Evolutionary conservation across 2,113 vertebrate genomes (phyloP).

Genomic region (Pipra filicauda): DNA sequence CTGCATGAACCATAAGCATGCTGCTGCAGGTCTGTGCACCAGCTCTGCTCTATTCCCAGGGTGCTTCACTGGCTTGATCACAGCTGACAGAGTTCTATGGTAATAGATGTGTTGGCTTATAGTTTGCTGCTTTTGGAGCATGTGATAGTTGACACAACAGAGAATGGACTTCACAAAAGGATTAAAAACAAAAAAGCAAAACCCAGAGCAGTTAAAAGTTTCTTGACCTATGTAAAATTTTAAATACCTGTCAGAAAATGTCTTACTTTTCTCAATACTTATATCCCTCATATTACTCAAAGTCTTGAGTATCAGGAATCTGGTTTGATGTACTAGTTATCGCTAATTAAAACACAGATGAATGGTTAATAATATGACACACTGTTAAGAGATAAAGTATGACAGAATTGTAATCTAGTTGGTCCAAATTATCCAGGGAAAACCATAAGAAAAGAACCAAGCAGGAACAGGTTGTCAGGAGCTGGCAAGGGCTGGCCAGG

Average conservation of each 20-base stretch:
- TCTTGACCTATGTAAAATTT: not conserved
- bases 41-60: not conserved
- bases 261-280: not conserved
- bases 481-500: not conserved
- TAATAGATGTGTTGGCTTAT: not conserved
- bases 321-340: not conserved
- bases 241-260: not conserved
- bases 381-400: not conserved
- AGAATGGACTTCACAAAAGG: not conserved
- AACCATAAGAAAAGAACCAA: not conserved
- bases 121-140: not conserved
- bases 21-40: rapidly evolving
- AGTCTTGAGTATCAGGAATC: not conserved
- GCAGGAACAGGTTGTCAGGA: not conserved
- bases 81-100: not conserved
- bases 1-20: rapidly evolving
- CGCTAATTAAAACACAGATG: not conserved
- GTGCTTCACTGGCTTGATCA: not conserved
- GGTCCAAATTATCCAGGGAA: not conserved
- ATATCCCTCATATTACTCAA: not conserved
- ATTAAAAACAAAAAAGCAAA: not conserved
- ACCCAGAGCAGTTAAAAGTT: not conserved
- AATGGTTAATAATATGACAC: not conserved
- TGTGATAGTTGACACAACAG: not conserved
- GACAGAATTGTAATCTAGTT: not conserved